phyloP scores from a whole-genome alignment of 2,797 vertebrate genomes.

The Microcaecilia unicolor region DNA sequence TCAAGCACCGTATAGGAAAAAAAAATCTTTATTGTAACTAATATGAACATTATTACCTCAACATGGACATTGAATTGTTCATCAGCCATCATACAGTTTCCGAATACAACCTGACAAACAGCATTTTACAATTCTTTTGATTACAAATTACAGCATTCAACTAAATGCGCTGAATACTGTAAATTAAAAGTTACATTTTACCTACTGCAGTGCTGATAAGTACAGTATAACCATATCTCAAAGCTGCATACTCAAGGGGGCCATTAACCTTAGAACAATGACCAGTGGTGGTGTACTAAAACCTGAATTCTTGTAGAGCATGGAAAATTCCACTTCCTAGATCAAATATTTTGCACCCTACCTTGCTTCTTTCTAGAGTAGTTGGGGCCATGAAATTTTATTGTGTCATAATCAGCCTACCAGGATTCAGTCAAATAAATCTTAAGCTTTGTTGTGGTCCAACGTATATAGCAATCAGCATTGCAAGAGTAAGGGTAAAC shows the following conservation, averaged over 20 bases:
- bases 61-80: constrained; percentile 52
- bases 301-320: too few relatives aligned
- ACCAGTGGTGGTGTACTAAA: background rate
- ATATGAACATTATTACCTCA: constrained; percentile 43
- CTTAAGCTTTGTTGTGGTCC: too few relatives aligned
- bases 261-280: constrained; percentile 16
- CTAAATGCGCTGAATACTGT: background rate
- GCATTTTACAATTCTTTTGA: constrained; percentile 30
- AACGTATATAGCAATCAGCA: too few relatives aligned
- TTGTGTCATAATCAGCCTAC: too few relatives aligned
- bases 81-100: constrained; percentile 41
- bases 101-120: constrained; percentile 51
- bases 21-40: constrained; percentile 43
- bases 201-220: constrained; percentile 3
- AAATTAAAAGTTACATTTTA: constrained; percentile 12
- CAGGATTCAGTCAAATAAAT: too few relatives aligned
- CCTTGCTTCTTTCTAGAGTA: too few relatives aligned
- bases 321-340: too few relatives aligned
- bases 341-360: too few relatives aligned
- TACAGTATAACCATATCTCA: constrained; percentile 19
- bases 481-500: too few relatives aligned
- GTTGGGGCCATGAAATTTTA: too few relatives aligned
- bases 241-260: constrained; percentile 36
- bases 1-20: constrained; percentile 14
- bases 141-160: constrained; percentile 19